Percentiles rank a stretch among this genome's conserved stretches.
These are phyloP conservation scores for Hypothenemus hampei DNA, from an alignment of 1,140 invertebrate genomes.

Conservation along the genomic window DNA sequence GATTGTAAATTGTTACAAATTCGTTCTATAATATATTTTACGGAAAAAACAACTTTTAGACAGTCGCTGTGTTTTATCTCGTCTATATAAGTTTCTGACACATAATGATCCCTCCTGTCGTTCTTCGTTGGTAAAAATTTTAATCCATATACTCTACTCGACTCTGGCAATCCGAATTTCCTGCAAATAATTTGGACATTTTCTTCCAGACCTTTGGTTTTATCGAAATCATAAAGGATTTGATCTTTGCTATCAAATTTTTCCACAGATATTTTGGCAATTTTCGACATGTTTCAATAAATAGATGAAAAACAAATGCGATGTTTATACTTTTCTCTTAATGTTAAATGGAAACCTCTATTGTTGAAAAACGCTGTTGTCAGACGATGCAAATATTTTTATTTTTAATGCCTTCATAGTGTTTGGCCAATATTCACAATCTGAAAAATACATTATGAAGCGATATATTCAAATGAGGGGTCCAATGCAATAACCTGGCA, in stretches of 20 bases:
- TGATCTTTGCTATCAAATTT: conserved; percentile 31
- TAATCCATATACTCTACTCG: conserved; percentile 29
- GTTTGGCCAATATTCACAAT: no score
- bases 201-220: conserved; percentile 28
- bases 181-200: conserved; percentile 32
- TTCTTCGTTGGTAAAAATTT: conserved; percentile 26
- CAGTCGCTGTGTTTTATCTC: conserved; percentile 35
- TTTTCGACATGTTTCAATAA: conserved; percentile 20
- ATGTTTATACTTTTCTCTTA: no score
- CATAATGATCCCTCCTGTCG: conserved; percentile 28
- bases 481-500: no score
- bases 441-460: no score
- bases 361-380: no score
- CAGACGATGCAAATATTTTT: no score
- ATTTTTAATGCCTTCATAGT: no score
- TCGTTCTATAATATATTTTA: conserved; percentile 26
- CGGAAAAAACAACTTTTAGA: conserved; percentile 35
- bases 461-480: no score
- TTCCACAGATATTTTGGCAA: conserved; percentile 34
- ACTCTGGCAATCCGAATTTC: conserved; percentile 24
- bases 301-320: no score
- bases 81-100: conserved; percentile 31
- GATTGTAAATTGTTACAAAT: conserved; percentile 27
- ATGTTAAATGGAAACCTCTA: no score
- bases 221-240: conserved; percentile 36